A percentile compares a stretch with the other conserved stretches of the same genome.
These are phyloP conservation scores for Pitta sordida DNA, from an alignment of 2,113 vertebrate genomes.

Conservation along the genomic window DNA sequence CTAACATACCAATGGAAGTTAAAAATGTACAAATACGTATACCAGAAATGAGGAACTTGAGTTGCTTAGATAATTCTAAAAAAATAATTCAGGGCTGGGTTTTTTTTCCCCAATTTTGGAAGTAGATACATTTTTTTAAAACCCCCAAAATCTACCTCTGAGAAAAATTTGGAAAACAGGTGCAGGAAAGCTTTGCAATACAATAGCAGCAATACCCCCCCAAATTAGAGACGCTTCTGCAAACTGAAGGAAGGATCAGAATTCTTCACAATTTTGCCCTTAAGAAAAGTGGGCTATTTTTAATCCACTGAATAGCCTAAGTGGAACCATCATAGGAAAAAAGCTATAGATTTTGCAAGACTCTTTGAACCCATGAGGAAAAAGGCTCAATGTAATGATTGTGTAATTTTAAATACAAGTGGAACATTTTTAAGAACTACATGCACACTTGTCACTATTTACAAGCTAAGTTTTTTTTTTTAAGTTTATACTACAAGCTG, in stretches of 20 bases:
- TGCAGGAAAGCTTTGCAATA: not conserved
- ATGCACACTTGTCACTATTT: conserved; percentile 57
- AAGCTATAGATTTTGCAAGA: not conserved
- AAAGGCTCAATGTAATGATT: not conserved
- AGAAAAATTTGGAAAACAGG: not conserved
- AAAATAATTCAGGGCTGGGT: not conserved
- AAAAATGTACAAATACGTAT: not conserved
- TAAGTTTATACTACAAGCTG: conserved; percentile 50
- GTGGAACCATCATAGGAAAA: not conserved
- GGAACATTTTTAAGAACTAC: conserved; percentile 37
- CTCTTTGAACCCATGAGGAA: not conserved
- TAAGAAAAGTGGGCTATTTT: not conserved
- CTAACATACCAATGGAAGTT: not conserved
- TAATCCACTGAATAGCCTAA: not conserved
- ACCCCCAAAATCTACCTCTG: not conserved
- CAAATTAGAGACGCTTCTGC: not conserved
- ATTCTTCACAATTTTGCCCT: not conserved
- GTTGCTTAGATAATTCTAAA: not conserved
- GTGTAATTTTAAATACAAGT: conserved; percentile 11
- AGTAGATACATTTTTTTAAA: not conserved
- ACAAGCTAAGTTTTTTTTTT: conserved; percentile 16
- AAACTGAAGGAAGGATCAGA: not conserved
- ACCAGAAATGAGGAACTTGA: not conserved
- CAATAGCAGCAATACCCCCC: not conserved
- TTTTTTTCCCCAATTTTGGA: not conserved